phyloP scores from a whole-genome alignment of 2,888 invertebrate species.

The Globia sparganii region DNA sequence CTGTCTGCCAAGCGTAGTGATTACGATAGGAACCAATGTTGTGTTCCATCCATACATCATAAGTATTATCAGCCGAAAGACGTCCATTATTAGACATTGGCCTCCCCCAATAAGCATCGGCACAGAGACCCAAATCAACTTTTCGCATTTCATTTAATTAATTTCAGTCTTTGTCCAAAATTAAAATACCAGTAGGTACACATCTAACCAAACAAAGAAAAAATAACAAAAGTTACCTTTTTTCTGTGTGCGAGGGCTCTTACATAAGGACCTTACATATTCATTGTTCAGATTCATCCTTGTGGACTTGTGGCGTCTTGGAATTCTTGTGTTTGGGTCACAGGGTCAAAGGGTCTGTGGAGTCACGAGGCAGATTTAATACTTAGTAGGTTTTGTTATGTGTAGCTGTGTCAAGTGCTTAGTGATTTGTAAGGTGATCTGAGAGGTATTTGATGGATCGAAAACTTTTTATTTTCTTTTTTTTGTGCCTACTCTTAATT shows the following conservation, averaged over 20 bases:
- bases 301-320: slow-evolving; percentile 35
- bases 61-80: too few relatives aligned
- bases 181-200: not conserved
- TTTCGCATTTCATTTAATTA: not conserved
- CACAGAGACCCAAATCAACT: not conserved
- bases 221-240: not conserved
- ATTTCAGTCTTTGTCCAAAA: not conserved
- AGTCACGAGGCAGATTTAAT: slow-evolving; percentile 13
- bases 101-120: too few relatives aligned
- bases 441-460: not conserved
- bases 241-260: slow-evolving; percentile 1
- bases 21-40: too few relatives aligned
- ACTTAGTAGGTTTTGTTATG: slow-evolving; percentile 1
- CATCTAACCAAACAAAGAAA: not conserved
- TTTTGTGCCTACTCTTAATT: not conserved
- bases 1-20: too few relatives aligned
- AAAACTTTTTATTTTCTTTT: not conserved
- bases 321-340: slow-evolving; percentile 50
- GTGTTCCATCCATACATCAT: too few relatives aligned
- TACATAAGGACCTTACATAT: not conserved
- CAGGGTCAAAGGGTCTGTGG: slow-evolving; percentile 24
- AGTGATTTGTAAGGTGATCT: not conserved
- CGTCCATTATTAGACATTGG: too few relatives aligned
- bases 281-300: slow-evolving; percentile 27
- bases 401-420: not conserved